Conservation (phyloP, 2,113 vertebrate genomes). For the Cryptotis parvus region DNA sequence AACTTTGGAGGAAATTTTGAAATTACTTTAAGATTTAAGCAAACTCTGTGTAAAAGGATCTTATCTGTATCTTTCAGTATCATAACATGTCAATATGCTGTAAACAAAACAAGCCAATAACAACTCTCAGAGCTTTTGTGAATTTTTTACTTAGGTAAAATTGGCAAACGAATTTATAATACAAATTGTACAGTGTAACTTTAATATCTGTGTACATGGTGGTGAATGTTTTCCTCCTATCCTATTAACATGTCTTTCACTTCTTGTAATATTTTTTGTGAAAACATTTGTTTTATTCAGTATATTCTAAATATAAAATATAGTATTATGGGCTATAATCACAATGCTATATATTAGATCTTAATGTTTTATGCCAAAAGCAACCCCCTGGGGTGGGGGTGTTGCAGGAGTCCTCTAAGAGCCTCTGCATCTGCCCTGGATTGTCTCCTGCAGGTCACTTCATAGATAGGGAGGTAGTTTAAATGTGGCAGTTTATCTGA, state of each 20-base stretch:
- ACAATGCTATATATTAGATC: not conserved
- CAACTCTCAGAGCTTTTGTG: slow-evolving; percentile 8
- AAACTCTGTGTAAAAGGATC: not conserved
- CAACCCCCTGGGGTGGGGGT: no score
- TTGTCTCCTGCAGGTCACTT: no score
- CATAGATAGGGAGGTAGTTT: no score
- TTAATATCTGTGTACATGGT: not conserved
- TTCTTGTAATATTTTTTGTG: not conserved
- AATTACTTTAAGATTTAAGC: slow-evolving; percentile 26
- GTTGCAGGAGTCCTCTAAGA: no score
- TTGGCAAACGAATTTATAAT: not conserved
- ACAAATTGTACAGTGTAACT: not conserved
- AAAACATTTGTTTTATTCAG: not conserved
- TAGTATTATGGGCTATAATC: not conserved
- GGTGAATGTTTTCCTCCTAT: not conserved
- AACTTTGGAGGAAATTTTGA: not conserved
- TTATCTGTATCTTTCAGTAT: not conserved
- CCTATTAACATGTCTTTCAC: not conserved
- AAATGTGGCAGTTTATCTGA: no score
- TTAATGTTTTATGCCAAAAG: not conserved
- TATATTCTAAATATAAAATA: not conserved
- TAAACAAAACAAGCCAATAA: not conserved
- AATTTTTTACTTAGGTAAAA: not conserved
- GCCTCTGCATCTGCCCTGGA: no score
- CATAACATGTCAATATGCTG: not conserved